Evolutionary conservation across 2,888 invertebrate species (phyloP).

Genomic region (Panorpa germanica): DNA sequence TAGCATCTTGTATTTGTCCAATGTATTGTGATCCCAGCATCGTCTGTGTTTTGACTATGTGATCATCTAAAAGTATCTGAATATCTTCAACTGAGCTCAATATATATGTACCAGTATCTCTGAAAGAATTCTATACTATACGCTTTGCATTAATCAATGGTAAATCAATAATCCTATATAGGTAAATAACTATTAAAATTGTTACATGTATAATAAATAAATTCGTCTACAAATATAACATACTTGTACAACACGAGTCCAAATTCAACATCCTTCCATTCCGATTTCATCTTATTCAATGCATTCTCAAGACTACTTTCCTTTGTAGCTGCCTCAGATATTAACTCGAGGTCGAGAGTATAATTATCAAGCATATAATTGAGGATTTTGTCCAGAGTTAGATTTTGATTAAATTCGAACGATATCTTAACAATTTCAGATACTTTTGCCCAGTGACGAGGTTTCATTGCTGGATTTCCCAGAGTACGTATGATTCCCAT

Average conservation of each 20-base stretch:
- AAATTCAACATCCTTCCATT: constrained; percentile 75
- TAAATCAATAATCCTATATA: no score
- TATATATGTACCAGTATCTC: constrained; percentile 81
- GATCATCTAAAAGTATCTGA: constrained; percentile 82
- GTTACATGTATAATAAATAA: no score
- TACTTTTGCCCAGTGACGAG: constrained; percentile 84
- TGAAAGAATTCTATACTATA: constrained; percentile 24
- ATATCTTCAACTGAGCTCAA: constrained; percentile 85
- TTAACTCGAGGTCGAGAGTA: constrained; percentile 72
- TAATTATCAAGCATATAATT: constrained; percentile 82
- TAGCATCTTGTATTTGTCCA: constrained; percentile 78
- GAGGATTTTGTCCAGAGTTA: constrained; percentile 69
- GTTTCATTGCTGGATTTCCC: constrained; percentile 88
- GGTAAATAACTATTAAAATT: no score
- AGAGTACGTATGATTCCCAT: constrained; percentile 84
- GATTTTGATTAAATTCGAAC: no score
- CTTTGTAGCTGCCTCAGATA: constrained; percentile 90
- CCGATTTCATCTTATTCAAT: constrained; percentile 71
- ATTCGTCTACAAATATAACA: no score
- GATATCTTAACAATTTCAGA: constrained; percentile 83
- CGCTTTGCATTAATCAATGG: no score
- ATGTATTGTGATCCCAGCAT: constrained; percentile 96
- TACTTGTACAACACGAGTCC: no score
- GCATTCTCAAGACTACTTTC: constrained; percentile 85
- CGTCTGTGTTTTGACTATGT: constrained; percentile 90